Conservation (phyloP, 2,888 invertebrate genomes). For the Acronicta alni region DNA sequence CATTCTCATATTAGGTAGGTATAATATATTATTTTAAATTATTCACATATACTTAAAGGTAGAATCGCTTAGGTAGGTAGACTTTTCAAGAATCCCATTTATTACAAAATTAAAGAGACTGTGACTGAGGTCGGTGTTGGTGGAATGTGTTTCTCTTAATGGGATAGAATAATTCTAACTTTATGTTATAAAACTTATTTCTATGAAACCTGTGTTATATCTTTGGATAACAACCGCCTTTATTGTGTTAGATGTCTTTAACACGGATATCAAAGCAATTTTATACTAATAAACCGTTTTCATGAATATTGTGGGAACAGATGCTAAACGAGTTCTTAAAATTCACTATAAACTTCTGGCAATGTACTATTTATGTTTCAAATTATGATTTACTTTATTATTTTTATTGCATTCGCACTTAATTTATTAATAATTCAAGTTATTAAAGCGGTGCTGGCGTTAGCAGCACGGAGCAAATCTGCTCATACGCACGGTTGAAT, state of each 20-base stretch:
- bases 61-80: no score
- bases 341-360: conserved; percentile 52
- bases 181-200: conserved; percentile 23
- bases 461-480: conserved; percentile 54
- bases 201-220: conserved; percentile 36
- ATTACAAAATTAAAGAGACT: conserved; percentile 33
- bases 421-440: conserved; percentile 62
- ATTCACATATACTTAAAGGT: no score
- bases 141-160: conserved; percentile 29
- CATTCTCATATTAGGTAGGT: no score
- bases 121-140: conserved; percentile 13
- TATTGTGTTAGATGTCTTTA: conserved; percentile 54
- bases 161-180: conserved; percentile 33
- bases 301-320: conserved; percentile 63
- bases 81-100: conserved; percentile 1
- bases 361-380: conserved; percentile 56
- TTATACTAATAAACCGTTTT: conserved; percentile 60
- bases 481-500: conserved; percentile 63
- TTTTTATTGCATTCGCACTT: conserved; percentile 58
- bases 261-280: conserved; percentile 63
- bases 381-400: conserved; percentile 30
- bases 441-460: conserved; percentile 59
- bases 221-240: conserved; percentile 47
- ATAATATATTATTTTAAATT: no score
- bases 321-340: conserved; percentile 57